Base-by-base conservation (phyloP, 2,888 invertebrate species). In the Troides helena region DNA sequence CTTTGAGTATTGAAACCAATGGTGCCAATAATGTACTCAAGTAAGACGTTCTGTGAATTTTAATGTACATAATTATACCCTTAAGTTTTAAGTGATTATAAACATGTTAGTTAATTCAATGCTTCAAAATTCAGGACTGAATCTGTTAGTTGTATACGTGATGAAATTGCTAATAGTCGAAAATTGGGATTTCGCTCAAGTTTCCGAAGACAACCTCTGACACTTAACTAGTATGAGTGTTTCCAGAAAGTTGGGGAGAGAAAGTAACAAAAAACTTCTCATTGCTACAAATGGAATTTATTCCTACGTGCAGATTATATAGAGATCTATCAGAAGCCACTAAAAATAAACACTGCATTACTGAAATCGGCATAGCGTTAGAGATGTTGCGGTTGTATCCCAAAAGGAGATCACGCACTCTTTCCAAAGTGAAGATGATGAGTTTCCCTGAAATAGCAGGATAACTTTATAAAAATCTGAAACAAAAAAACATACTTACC, bases 121-220 rank as follows among this genome's bases (percentile, higher is more conserved):
- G 30, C 65, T 58, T 3, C 58, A 36, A 46, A 69, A 66, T 59
- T 65, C 36, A 53, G 58, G 53, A n/a, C 62, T 21, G 58, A 67
- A 63, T 67, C 53, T 50, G 62, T 66, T 70, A 70, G 62, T 67
- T 69, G 18, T 65, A 23, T 66, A 69, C 69, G 69, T 69, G 69
- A 65, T 58, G 36, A 69, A 50, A 69, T 62, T 69, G 57, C 62
- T 50, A 56, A 69, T 66, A 58, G 8, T 36, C 30, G 30, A 18
- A 58, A 66, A 65, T 57, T 6, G 7, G 50, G 58, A 69, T 69
- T 62, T 65, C 43, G 14, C 62, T 69, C 61, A 69, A 65, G 69
- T 61, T 65, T 57, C 36, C 30, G 25, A n/a, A 61, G 61, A 25
- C 59, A 30, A 68, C 61, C 30, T 57, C 21, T 65, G 69, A 69